Conservation (phyloP, 2,113 vertebrate genomes). For the Nannobrachium achirus region DNA sequence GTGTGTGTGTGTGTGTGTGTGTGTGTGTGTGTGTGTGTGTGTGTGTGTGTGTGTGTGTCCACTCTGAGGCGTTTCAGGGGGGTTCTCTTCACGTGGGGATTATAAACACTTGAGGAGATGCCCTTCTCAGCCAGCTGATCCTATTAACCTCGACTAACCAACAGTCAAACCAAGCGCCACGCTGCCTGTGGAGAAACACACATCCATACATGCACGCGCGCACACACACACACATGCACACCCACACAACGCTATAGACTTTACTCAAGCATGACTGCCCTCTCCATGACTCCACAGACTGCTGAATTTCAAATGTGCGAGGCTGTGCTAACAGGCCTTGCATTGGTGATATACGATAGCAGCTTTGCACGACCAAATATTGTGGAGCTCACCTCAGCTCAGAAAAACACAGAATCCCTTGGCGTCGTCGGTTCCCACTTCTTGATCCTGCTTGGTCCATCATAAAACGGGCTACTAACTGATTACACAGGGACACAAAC, state of each 20-base stretch:
- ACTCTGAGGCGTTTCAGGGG: not conserved
- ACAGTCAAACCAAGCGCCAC: constrained; percentile 45
- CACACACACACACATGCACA: not conserved
- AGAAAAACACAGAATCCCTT: not conserved
- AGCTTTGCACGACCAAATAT: not conserved
- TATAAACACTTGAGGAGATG: constrained; percentile 54
- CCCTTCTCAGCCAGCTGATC: constrained; percentile 54
- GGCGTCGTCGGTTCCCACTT: not conserved
- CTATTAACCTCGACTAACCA: constrained; percentile 63
- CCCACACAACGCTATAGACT: constrained; percentile 9
- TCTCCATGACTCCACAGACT: constrained; percentile 33
- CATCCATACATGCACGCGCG: not conserved
- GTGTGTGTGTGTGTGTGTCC: constrained; percentile 11
- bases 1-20: constrained; percentile 22
- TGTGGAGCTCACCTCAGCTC: not conserved
- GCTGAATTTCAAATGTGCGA: constrained; percentile 23
- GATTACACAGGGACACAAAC: constrained; percentile 2
- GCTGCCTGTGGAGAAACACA: constrained; percentile 5
- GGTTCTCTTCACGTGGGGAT: constrained; percentile 39
- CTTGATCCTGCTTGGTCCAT: constrained; percentile 26
- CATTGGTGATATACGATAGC: constrained; percentile 18
- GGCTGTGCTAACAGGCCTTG: constrained; percentile 16
- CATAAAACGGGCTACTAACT: constrained; percentile 16
- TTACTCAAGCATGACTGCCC: constrained; percentile 25
- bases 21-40: constrained; percentile 22